Evolutionary conservation across 2,113 vertebrate genomes (phyloP).

Genomic region (Centropus unirufus): DNA sequence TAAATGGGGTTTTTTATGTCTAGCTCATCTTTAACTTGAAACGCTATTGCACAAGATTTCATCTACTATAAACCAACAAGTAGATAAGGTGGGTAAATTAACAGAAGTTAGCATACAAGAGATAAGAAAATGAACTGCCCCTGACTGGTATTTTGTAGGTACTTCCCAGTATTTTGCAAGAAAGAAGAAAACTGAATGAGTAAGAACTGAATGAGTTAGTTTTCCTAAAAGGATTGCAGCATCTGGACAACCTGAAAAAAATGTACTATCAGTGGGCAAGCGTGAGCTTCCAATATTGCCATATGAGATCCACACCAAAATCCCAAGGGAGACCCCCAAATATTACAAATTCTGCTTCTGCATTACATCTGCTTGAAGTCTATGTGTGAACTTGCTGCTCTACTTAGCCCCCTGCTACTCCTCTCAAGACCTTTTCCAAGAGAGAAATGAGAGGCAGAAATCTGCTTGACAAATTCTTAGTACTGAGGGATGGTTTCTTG

Average conservation of each 20-base stretch:
- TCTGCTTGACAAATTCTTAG: not conserved
- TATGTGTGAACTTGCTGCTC: not conserved
- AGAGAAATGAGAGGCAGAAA: not conserved
- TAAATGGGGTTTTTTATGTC: not conserved
- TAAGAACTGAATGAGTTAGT: fast-evolving
- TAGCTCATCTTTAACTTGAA: not conserved
- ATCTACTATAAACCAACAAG: not conserved
- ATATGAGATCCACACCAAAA: not conserved
- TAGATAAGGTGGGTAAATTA: not conserved
- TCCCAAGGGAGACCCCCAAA: not conserved
- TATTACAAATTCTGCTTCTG: not conserved
- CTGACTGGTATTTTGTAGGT: not conserved
- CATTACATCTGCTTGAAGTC: not conserved
- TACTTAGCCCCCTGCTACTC: not conserved
- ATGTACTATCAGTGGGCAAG: not conserved
- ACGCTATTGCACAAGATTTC: not conserved
- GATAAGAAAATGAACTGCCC: not conserved
- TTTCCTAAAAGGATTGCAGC: not conserved
- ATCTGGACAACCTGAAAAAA: not conserved
- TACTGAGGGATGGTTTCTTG: not conserved
- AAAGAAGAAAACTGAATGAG: not conserved
- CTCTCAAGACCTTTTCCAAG: not conserved
- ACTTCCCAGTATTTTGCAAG: not conserved
- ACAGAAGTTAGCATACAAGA: not conserved
- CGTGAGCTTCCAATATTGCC: not conserved